phyloP scores from a whole-genome alignment of 1,140 invertebrate genomes.

The Platorchestia sp. region DNA sequence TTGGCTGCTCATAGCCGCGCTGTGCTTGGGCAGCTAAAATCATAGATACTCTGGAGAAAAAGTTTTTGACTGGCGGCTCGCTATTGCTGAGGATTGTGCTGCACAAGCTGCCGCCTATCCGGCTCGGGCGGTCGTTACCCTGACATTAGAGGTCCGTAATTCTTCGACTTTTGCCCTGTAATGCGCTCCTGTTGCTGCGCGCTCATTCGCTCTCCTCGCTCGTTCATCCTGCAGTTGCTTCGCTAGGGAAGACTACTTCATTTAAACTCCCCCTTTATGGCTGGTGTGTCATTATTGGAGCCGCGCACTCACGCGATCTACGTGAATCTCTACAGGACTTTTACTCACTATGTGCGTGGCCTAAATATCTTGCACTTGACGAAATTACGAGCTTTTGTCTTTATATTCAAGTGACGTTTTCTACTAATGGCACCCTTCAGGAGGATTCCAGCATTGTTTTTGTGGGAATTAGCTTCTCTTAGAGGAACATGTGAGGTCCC shows the following conservation, averaged over 20 bases:
- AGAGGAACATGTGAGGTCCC: no score
- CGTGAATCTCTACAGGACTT: neutral
- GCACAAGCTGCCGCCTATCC: neutral
- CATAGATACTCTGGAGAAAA: no score
- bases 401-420: no score
- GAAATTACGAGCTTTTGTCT: neutral
- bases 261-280: neutral
- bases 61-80: no score
- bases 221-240: neutral
- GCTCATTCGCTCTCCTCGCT: neutral
- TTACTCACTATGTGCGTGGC: neutral
- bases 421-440: no score
- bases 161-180: neutral
- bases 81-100: neutral
- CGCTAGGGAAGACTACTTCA: neutral
- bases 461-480: no score
- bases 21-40: no score
- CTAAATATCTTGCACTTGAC: neutral
- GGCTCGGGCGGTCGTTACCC: neutral
- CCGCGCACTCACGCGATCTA: neutral
- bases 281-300: neutral
- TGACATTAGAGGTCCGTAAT: neutral
- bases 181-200: neutral
- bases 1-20: no score
- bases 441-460: no score